Evolutionary conservation across 2,888 invertebrate species (phyloP).

Genomic region (Netelia virgata): DNA sequence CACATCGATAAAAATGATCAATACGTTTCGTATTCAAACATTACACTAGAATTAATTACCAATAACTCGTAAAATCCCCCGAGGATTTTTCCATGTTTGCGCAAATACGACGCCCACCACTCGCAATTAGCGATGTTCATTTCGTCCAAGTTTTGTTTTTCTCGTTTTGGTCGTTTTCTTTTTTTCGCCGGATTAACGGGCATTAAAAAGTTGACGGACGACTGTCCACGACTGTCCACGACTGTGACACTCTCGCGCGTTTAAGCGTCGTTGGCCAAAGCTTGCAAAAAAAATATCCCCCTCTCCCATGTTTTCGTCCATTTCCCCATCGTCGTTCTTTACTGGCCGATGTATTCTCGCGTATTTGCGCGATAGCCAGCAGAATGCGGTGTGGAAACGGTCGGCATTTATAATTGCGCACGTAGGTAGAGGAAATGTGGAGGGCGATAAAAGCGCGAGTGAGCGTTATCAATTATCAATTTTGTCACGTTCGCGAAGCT

Average conservation of each 20-base stretch:
- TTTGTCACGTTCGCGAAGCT: conserved; percentile 63
- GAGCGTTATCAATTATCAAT: conserved; percentile 65
- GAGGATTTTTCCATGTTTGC: too few relatives aligned
- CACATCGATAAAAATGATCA: too few relatives aligned
- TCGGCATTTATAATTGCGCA: conserved; percentile 44
- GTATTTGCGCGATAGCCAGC: conserved; percentile 17
- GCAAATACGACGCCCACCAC: too few relatives aligned
- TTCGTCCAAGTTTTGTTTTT: too few relatives aligned
- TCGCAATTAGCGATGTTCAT: too few relatives aligned
- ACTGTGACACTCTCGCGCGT: background rate
- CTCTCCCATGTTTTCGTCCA: background rate
- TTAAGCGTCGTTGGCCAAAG: background rate
- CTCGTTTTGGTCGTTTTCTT: too few relatives aligned
- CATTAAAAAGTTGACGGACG: too few relatives aligned
- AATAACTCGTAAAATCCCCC: too few relatives aligned
- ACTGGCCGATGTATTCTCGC: background rate
- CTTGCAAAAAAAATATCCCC: background rate
- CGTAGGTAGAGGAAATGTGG: background rate
- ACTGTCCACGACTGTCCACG: too few relatives aligned
- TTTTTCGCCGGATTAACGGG: too few relatives aligned
- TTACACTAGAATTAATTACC: too few relatives aligned
- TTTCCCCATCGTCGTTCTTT: background rate
- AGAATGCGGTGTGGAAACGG: conserved; percentile 1
- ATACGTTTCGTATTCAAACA: too few relatives aligned
- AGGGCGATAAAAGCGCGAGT: conserved; percentile 26